Base-by-base conservation (phyloP, 2,797 vertebrate species). In the Thaleichthys pacificus region DNA sequence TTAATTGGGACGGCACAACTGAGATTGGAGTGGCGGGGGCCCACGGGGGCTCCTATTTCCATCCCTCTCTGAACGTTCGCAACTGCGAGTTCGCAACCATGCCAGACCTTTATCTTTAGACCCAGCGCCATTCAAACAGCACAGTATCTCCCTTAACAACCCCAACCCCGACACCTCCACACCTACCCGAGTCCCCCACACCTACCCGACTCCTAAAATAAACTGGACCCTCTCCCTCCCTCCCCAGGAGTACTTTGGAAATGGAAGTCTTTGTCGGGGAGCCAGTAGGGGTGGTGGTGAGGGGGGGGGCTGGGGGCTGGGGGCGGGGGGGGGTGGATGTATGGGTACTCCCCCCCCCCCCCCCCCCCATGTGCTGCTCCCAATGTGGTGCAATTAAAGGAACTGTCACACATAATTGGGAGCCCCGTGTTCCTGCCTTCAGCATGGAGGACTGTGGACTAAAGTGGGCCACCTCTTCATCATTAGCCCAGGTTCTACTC, bases 1-100 rank as follows among this genome's bases (percentile, higher is more conserved):
- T 89, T 92, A 92, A 91, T 91, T 91, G 88, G 89, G 87, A 85
- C 30, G 79, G 73, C 66, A 76, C 73, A 72, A 85, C 81, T 82
- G 83, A 89, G 87, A 89, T 87, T 88, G 82, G 81, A 89, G 83
- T 83, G 79, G 77, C 63, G 77, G 11, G 66, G 67, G 84, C 90
- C 86, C 81, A 78, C 76, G 64, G 87, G 87, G 87, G 86, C 73
- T 85, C 80, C 69, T 80, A 74, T 88, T 90, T 89, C 83, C 73
- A 82, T 85, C 79, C 73, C 75, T 77, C 75, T 69, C 78, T 12
- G 72, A 81, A 84, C 84, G 74, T 77, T 54, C 72, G 75, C 76
- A 57, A 69, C 69, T 70, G 67, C 76, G 56, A 84, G 83, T 84
- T 84, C 84, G 84, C 76, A 69, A 77, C 83, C 80, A 66, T 67